phyloP scores from a whole-genome alignment of 2,888 invertebrate genomes.

The Acanthococcus lagerstroemiae region DNA sequence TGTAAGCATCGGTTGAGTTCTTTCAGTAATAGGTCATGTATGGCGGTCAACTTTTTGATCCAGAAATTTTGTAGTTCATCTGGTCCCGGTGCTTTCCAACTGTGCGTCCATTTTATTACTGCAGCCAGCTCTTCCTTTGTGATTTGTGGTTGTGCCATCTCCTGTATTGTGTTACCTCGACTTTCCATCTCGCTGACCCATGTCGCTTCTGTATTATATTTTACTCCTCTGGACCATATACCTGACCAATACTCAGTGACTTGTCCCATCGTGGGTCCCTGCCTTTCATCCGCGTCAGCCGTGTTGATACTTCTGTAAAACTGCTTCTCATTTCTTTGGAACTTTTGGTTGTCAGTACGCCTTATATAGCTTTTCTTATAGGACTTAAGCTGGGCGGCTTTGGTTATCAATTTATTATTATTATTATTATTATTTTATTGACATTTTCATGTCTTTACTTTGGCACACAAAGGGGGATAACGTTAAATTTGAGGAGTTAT shows the following conservation, averaged over 20 bases:
- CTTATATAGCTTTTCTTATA: no score
- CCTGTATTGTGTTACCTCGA: neutral
- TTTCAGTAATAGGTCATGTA: neutral
- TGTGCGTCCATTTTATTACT: neutral
- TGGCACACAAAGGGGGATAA: no score
- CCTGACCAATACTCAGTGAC: neutral
- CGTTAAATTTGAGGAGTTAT: no score
- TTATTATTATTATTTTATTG: no score
- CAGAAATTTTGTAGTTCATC: constrained; percentile 31
- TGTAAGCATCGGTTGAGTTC: neutral
- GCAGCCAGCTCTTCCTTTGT: neutral
- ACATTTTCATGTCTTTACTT: no score
- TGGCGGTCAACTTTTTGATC: constrained; percentile 15
- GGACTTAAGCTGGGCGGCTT: no score
- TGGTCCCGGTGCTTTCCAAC: constrained; percentile 30
- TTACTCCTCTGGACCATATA: neutral
- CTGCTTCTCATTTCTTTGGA: neutral
- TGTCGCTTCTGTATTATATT: neutral
- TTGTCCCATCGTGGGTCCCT: neutral
- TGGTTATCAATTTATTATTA: no score
- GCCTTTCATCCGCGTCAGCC: neutral
- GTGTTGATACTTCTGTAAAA: neutral
- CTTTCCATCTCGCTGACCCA: neutral
- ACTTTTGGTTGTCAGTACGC: no score
- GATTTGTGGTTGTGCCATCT: neutral